These are phyloP conservation scores for Trachymyrmex cornetzi DNA, from an alignment of 1,140 invertebrate species.

Conservation along the genomic window DNA sequence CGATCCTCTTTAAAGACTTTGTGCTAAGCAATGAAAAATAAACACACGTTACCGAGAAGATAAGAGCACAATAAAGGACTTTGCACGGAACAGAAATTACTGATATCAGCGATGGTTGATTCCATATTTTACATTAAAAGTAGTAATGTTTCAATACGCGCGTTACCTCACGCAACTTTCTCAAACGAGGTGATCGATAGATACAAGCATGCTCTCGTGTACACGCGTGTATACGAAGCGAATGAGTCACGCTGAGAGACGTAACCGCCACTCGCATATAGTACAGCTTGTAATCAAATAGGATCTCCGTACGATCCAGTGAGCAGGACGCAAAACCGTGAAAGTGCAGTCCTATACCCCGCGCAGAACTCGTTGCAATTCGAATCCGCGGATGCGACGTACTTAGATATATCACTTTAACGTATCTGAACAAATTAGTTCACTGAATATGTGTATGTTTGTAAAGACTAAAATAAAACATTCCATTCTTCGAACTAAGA, in stretches of 20 bases:
- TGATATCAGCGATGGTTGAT: conserved; percentile 1
- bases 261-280: conserved; percentile 70
- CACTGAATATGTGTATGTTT: not conserved
- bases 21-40: not conserved
- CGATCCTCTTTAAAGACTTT: not conserved
- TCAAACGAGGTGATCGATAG: conserved; percentile 72
- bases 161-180: conserved; percentile 70
- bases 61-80: not conserved
- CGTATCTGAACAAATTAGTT: not conserved
- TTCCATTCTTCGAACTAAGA: not conserved
- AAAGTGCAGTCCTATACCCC: conserved; percentile 68
- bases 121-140: conserved; percentile 62
- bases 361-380: conserved; percentile 56
- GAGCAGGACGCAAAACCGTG: conserved; percentile 71
- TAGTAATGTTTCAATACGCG: conserved; percentile 66
- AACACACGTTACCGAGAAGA: not conserved
- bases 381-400: conserved; percentile 21
- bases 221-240: conserved; percentile 58
- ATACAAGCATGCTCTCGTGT: conserved; percentile 44
- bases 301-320: conserved; percentile 73
- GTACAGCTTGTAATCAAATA: conserved; percentile 75
- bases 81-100: not conserved
- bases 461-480: not conserved
- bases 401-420: conserved; percentile 2
- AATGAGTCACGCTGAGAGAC: conserved; percentile 75